Evolutionary conservation across 92 coral and sea anemone genomes (phyloP).

Genomic region (Heliopora coerulea): DNA sequence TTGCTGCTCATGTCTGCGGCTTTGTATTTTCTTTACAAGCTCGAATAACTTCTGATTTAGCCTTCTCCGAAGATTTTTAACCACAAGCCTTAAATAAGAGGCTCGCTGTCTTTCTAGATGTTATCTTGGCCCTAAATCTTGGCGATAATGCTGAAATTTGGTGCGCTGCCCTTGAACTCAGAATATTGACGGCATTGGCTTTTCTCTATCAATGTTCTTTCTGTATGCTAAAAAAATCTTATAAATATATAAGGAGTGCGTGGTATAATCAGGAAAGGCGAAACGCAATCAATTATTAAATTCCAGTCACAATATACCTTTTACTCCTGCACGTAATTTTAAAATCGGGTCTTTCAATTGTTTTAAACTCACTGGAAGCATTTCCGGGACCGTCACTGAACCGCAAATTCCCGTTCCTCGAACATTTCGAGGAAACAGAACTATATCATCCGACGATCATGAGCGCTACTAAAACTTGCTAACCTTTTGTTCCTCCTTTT

Average conservation of each 20-base stretch:
- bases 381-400: too few species aligned
- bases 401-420: too few species aligned
- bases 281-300: slow-evolving; percentile 18
- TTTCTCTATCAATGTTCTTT: slow-evolving; percentile 1
- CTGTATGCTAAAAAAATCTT: slow-evolving; percentile 29
- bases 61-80: neutral
- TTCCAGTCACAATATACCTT: neutral
- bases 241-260: slow-evolving; percentile 18
- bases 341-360: too few species aligned
- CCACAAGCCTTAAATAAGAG: neutral
- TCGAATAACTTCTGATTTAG: neutral
- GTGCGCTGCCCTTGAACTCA: neutral
- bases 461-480: too few species aligned
- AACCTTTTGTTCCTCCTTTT: neutral
- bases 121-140: neutral
- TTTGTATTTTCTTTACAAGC: slow-evolving; percentile 1
- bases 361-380: too few species aligned
- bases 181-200: neutral
- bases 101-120: neutral
- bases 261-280: slow-evolving; percentile 27
- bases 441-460: too few species aligned
- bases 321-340: neutral
- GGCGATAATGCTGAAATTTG: neutral
- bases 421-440: too few species aligned
- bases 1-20: slow-evolving; percentile 26